A percentile compares a stretch with the other conserved stretches of the same genome.
phyloP scores from a whole-genome alignment of 2,113 vertebrate species.

The Neogale vison region DNA sequence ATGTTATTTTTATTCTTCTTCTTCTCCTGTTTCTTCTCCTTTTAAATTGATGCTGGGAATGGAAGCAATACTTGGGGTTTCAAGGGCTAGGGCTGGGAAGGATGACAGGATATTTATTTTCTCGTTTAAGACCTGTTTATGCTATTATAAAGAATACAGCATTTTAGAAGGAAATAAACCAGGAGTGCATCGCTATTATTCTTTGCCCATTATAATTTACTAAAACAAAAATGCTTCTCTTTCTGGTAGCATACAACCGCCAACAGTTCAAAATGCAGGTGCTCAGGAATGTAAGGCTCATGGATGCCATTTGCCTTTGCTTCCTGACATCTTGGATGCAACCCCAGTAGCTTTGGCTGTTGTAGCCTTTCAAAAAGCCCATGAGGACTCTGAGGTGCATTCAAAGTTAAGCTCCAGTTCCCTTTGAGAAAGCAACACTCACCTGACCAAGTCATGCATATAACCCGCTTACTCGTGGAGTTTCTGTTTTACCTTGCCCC shows the following conservation, averaged over 20 bases:
- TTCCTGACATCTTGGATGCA: neutral
- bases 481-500: neutral
- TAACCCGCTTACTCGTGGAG: neutral
- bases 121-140: neutral
- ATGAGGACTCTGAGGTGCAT: neutral
- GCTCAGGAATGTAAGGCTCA: neutral
- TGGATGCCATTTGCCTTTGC: neutral
- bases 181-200: neutral
- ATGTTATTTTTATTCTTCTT: neutral
- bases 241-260: neutral
- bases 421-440: neutral
- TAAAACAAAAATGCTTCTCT: neutral
- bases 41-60: neutral
- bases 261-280: neutral
- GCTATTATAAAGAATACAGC: neutral
- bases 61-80: neutral
- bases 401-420: neutral
- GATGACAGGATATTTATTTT: neutral
- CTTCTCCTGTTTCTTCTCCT: neutral
- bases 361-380: neutral
- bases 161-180: neutral
- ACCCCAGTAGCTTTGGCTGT: neutral
- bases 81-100: neutral
- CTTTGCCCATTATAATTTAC: neutral
- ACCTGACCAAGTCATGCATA: neutral